Base-by-base conservation (phyloP, 2,888 invertebrate genomes). In the Rhodophaea formosa region DNA sequence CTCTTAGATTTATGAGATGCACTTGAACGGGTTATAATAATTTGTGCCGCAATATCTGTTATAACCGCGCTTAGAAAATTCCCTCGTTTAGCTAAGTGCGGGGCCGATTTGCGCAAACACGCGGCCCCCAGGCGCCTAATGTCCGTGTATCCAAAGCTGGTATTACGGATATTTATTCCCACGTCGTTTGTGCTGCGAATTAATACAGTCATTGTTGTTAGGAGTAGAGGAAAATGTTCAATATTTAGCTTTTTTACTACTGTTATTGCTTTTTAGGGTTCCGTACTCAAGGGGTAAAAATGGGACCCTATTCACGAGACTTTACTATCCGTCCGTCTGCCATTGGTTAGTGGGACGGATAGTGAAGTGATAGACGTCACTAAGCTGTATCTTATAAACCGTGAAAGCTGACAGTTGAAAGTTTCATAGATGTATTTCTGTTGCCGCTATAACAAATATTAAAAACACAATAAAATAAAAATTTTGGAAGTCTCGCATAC, bases 21-120 rank as follows among this genome's bases (percentile, higher is more conserved):
- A 35, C 51, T 35, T 14, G 35, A 32, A 35, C 6, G 51, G 51
- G 17, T 51, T 51, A 35, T 51, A 39, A 51, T 51, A 51, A 51
- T 51, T 51, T 39, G 51, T 51, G 39, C 51, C 35, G 39, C 51
- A 51, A 51, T 51, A 51, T 51, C 32, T 32, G 32, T 49, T 8
- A 49, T 49, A 46, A 49, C 12, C 10, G 35, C 32, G 49, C 49
- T 49, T 49, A 49, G 49, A 49, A 32, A 49, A 49, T 49, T 32
- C 49, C 32, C 32, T 49, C 49, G 16, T 49, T 49, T 30, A 49
- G 49, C 49, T 49, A 49, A 49, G 49, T 32, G 49, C 32, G 49
- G 49, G 49, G 8, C 8, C 49, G 32, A 49, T 46, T 49, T 49
- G 32, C 49, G 32, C 14, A 15, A 49, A 49, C 49, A 49, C 49